A percentile compares a stretch with the other conserved stretches of the same genome.
Evolutionary conservation across 37 sponge, comb jelly and placozoan genomes (phyloP).

Genomic region (Cladorhizidae sp.): DNA sequence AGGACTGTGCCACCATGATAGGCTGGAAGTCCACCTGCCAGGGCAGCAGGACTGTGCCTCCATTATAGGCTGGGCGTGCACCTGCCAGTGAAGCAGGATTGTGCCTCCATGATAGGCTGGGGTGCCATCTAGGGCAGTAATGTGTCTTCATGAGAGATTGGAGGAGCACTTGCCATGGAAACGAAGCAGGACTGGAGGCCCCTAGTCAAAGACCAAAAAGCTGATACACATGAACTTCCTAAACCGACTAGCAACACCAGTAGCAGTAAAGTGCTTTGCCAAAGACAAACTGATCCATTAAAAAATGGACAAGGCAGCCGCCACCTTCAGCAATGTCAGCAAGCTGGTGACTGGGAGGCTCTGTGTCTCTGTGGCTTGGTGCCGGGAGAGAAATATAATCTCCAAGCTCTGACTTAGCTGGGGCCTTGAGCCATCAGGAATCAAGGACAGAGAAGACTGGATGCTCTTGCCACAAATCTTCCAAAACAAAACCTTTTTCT

Average conservation of each 20-base stretch:
- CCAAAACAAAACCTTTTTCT: neutral
- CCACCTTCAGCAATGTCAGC: slow-evolving; percentile 50
- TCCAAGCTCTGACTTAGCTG: slow-evolving; percentile 30
- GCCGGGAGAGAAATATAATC: slow-evolving; percentile 1
- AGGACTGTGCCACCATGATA: slow-evolving; percentile 39
- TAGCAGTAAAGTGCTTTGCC: slow-evolving; percentile 34
- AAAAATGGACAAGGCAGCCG: slow-evolving; percentile 36
- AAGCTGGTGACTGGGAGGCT: too few species aligned
- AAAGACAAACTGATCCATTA: slow-evolving; percentile 19
- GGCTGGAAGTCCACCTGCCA: slow-evolving; percentile 51
- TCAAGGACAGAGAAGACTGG: slow-evolving; percentile 47
- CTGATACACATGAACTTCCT: slow-evolving; percentile 63
- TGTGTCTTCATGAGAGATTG: too few species aligned
- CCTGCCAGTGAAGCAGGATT: too few species aligned
- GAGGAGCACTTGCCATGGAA: too few species aligned
- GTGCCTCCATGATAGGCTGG: too few species aligned
- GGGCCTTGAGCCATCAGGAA: slow-evolving; percentile 17
- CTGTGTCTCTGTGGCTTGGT: slow-evolving; percentile 40
- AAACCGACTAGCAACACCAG: slow-evolving; percentile 51
- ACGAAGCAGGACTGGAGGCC: slow-evolving; percentile 62
- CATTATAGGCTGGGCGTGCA: too few species aligned
- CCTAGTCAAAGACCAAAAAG: slow-evolving; percentile 43
- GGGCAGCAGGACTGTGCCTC: too few species aligned
- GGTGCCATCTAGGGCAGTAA: too few species aligned
- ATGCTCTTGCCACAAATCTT: slow-evolving; percentile 33